Base-by-base conservation (phyloP, 2,888 invertebrate genomes). In the Drosophila nigricruria region DNA sequence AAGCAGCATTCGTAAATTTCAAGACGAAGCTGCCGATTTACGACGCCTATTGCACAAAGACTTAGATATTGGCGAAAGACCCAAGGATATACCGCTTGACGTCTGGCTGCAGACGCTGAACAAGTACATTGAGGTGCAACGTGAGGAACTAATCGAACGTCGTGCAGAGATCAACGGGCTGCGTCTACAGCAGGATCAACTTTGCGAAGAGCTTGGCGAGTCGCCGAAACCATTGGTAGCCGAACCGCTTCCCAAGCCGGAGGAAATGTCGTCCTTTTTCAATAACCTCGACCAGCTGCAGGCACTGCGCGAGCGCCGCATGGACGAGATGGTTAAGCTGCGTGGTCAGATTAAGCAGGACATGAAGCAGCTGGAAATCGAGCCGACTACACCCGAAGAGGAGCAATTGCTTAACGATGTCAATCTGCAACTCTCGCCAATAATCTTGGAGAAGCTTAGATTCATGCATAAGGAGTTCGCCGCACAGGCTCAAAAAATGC, bases 371-470 rank as follows among this genome's bases (percentile, higher is more conserved):
- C 81, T 94, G n/a, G n/a, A n/a, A 1, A 72, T 93, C 5, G 43
- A 82, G 14, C 70, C 91, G 10, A 79, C 69, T 16, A 86, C 87
- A 0, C 90, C 91, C 27, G 67, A 79, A 0, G 92, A 92, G 4
- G 85, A 91, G 52, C 87, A 88, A 0, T 61, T 95, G 1, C 91
- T 93, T 0, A 92, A 93, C 60, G 93, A 93, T 30, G 89, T 92
- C 0, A 90, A 92, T 23, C 95, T 96, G 88, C 93, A 94, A 61
- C 94, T 95, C 5, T 95, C 94, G 0, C 94, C 94, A 59, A 92
- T 93, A 16, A 96, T 96, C 68, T 95, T 96, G 94, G 93, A 93
- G 56, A 93, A 94, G 40, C 91, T 96, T 1, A 93, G 94, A 1
- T 93, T 94, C 58, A 93, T 96, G 70, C 94, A 94, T 16, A 94